A percentile compares a stretch with the other conserved stretches of the same genome.
These are phyloP conservation scores for Conger conger DNA, from an alignment of 2,113 vertebrate species.

Conservation along the genomic window DNA sequence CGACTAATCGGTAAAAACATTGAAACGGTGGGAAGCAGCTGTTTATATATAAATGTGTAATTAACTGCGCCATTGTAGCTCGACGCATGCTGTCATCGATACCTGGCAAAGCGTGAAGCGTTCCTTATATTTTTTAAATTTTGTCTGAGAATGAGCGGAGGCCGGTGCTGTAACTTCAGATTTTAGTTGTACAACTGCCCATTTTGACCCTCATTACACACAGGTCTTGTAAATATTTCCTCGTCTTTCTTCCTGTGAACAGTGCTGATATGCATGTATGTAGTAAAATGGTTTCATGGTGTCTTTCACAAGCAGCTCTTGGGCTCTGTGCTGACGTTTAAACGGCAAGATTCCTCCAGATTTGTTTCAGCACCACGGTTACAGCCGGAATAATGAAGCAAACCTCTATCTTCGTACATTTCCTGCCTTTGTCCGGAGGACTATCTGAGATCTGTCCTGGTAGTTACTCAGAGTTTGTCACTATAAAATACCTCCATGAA, in stretches of 20 bases:
- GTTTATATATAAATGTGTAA: neutral
- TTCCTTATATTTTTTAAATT: neutral
- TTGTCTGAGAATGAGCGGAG: neutral
- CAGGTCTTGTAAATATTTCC: neutral
- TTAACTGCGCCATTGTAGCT: neutral
- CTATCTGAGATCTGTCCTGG: constrained; percentile 33
- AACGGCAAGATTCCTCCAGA: neutral
- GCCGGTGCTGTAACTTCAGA: neutral
- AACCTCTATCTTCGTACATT: constrained; percentile 23
- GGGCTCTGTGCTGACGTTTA: neutral
- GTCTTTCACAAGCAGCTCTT: neutral
- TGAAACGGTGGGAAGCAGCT: neutral
- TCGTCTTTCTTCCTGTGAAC: neutral
- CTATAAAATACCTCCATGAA: constrained; percentile 55
- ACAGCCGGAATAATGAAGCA: neutral
- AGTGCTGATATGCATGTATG: neutral
- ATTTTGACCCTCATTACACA: neutral
- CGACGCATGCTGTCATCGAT: neutral
- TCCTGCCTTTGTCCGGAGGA: constrained; percentile 62
- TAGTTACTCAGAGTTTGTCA: constrained; percentile 46
- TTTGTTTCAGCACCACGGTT: neutral
- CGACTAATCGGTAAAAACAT: neutral
- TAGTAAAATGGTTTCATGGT: neutral
- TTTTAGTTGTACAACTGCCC: neutral
- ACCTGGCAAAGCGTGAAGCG: neutral